phyloP scores from a whole-genome alignment of 2,888 invertebrate genomes.

The Orchesella flavescens region DNA sequence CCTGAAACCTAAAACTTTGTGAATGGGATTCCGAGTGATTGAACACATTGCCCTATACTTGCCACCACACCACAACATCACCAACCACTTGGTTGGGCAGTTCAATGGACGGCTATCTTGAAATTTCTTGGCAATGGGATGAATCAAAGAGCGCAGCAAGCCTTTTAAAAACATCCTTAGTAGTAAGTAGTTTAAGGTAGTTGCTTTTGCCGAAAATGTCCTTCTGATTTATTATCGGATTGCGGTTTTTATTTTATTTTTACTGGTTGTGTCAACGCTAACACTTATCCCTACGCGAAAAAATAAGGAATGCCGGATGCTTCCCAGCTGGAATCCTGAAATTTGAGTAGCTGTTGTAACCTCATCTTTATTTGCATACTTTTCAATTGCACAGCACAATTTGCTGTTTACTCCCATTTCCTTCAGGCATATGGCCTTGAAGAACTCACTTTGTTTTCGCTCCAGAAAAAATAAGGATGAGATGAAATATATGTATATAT shows the following conservation, averaged over 20 bases:
- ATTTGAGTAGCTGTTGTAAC: no score
- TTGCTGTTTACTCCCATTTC: neutral
- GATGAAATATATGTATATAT: neutral
- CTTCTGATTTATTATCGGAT: neutral
- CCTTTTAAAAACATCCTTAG: no score
- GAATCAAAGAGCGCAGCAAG: no score
- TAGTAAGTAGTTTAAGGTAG: no score
- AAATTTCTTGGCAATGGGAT: neutral
- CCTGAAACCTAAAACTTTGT: conserved; percentile 46
- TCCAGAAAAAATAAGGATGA: conserved; percentile 17
- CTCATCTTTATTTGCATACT: conserved; percentile 21
- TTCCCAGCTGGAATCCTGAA: neutral
- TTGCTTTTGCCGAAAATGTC: no score
- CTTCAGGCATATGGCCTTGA: conserved; percentile 37
- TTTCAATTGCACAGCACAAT: neutral
- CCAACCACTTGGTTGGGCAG: neutral
- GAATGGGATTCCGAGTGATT: conserved; percentile 35
- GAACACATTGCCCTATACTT: conserved; percentile 2
- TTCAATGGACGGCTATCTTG: conserved; percentile 43
- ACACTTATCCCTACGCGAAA: neutral
- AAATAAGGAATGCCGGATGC: neutral
- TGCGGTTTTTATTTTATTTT: neutral
- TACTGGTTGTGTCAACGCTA: neutral
- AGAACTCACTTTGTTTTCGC: conserved; percentile 16
- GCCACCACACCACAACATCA: neutral